phyloP scores from a whole-genome alignment of 35 echinoderm and acorn worm genomes.

The Heliocidaris tuberculata region DNA sequence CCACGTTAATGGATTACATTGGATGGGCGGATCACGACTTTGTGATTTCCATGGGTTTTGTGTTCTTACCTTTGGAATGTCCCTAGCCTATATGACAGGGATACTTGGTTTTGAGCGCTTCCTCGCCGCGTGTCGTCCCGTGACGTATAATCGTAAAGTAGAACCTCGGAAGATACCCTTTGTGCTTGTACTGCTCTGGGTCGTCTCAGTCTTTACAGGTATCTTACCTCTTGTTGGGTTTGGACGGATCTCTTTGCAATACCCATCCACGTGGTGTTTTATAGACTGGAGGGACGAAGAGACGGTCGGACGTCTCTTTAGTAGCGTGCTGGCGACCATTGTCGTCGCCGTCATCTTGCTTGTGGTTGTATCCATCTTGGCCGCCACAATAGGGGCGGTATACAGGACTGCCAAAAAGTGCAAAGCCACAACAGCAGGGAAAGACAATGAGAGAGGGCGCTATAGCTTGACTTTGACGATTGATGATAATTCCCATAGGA shows the following conservation, averaged over 20 bases:
- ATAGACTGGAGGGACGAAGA: conserved; percentile 84
- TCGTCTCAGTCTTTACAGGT: conserved; percentile 75
- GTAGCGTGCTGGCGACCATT: conserved; percentile 78
- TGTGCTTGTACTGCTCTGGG: conserved; percentile 82
- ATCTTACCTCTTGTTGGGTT: conserved; percentile 88
- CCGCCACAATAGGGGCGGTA: neutral
- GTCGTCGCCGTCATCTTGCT: conserved; percentile 68
- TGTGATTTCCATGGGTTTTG: conserved; percentile 91
- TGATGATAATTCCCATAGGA: conserved; percentile 44
- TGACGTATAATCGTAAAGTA: conserved; percentile 72
- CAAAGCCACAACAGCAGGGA: neutral
- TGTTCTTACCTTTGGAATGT: conserved; percentile 70
- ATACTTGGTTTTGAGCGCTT: conserved; percentile 85
- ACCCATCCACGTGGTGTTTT: conserved; percentile 95
- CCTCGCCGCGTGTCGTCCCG: conserved; percentile 72
- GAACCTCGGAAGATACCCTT: conserved; percentile 90
- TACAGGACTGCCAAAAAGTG: conserved; percentile 7
- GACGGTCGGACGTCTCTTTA: conserved; percentile 81
- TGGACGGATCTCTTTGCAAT: conserved; percentile 71
- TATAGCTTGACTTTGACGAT: conserved; percentile 16
- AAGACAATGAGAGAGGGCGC: conserved; percentile 14
- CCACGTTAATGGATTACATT: conserved; percentile 68
- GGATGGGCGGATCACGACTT: conserved; percentile 64
- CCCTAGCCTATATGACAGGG: conserved; percentile 69
- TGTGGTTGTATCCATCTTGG: conserved; percentile 39